Percentiles rank a stretch among this genome's conserved stretches.
These are phyloP conservation scores for Dendrolimus pini DNA, from an alignment of 2,888 invertebrate species.

Conservation along the genomic window DNA sequence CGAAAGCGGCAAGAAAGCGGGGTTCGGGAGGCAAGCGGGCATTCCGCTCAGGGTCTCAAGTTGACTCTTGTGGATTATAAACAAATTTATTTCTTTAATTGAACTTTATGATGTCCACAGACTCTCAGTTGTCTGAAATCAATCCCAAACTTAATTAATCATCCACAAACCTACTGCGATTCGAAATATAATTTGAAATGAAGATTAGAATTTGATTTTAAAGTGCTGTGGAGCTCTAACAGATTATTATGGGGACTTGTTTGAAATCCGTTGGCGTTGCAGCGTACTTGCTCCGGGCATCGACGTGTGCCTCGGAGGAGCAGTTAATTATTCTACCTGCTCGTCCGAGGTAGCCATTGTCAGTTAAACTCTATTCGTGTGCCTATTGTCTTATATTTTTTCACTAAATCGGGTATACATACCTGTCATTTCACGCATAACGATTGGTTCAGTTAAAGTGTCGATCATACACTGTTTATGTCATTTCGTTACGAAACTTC, in stretches of 20 bases:
- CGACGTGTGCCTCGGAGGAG: conserved; percentile 26
- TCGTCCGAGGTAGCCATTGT: conserved; percentile 25
- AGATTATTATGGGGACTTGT: conserved; percentile 10
- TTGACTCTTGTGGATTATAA: too few relatives aligned
- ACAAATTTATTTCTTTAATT: too few relatives aligned
- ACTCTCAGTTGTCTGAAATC: too few relatives aligned
- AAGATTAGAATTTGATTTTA: not conserved
- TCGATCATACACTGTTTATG: too few relatives aligned
- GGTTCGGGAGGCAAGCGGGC: too few relatives aligned
- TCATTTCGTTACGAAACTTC: too few relatives aligned
- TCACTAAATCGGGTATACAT: conserved; percentile 13
- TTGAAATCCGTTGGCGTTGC: conserved; percentile 16
- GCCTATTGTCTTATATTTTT: conserved; percentile 23
- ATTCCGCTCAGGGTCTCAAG: too few relatives aligned
- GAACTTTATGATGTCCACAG: too few relatives aligned
- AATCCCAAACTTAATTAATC: conserved; percentile 1
- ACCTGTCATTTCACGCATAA: too few relatives aligned
- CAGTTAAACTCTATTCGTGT: conserved; percentile 18
- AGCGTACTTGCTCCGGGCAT: conserved; percentile 13
- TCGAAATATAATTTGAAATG: not conserved
- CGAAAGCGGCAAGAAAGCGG: too few relatives aligned
- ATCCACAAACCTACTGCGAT: not conserved
- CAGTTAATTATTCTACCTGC: conserved; percentile 51
- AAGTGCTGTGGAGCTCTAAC: not conserved
- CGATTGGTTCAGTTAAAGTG: too few relatives aligned